Evolutionary conservation across 1,140 invertebrate genomes (phyloP), one percentile per base, ranked within the genome.

Genomic region (Papilio dardanus): DNA sequence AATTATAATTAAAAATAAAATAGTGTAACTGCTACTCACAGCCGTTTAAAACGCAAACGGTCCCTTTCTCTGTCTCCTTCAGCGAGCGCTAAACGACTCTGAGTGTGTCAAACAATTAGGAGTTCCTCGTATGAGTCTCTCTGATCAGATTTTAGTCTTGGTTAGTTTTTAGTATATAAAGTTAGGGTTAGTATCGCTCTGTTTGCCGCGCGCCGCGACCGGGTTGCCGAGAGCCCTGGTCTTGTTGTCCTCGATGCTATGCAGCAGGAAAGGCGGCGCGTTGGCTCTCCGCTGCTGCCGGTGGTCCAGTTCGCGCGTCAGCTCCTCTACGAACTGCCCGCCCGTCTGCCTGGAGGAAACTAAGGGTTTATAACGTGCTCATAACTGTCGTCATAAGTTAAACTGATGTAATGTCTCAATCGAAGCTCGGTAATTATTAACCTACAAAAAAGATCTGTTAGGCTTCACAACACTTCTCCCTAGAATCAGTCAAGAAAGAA

Each of bases 271-370:
- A 12, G 87, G 85, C 0, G 91, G 90, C 6, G 88, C 83, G n/a
- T 78, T 81, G 50, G 79, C 76, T 74, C 86, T 84, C 28, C 83
- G 78, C 69, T 88, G 84, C 74, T 90, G 86, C n/a, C 88, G 78
- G 69, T 74, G 77, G 74, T 91, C 90, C 42, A 92, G 79, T 74
- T 92, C 89, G 5, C 81, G 81, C 1, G 87, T 78, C 54, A 92
- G 80, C 66, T 92, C 91, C 66, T 92, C 91, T 91, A 91, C 86
- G 79, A 93, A 89, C 85, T 90, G 83, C 91, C 89, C 89, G 84
- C 88, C 87, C 87, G 87, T 91, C 89, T 91, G 89, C 83, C 89
- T 91, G 83, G 78, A 91, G 75, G 69, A 91, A 87, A 77, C 77
- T 8, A 24, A n/a, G 35, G 65, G 75, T 79, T 80, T 80, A 73